Evolutionary conservation across 2,888 invertebrate species (phyloP), one percentile per base, ranked within the genome.

Genomic region (Rotaria magnacalcarata): DNA sequence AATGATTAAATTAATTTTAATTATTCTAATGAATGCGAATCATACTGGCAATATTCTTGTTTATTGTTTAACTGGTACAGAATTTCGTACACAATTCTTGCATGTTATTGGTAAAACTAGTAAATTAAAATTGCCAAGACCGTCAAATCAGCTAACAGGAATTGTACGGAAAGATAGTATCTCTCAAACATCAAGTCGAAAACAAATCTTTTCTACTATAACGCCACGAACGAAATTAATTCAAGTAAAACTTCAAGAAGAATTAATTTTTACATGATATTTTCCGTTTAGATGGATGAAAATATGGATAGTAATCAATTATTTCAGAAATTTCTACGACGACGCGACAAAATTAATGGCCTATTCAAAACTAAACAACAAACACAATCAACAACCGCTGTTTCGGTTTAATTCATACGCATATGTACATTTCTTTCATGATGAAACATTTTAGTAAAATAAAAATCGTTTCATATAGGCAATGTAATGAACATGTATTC

Each of bases 1-100:
- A 47, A 80, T 80, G 80, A 80, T 80, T 80, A 80, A 80, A 80
- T 80, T 80, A 80, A 1, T 21, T n/a, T 47, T 43, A 47, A 80
- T 80, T 80, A 80, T 80, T 8, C 34, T 80, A n/a, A 80, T 80
- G 80, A 80, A 80, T 80, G 80, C 80, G 11, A 80, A 80, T 80
- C 80, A 80, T 80, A 80, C 80, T 8, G 80, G 80, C 0, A 80
- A 80, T 80, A 80, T 80, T 1, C n/a, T 80, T 5, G 80, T 80
- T n/a, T 80, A 80, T 80, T 80, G 80, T 80, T 80, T 80, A 47
- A 80, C 80, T 10, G 80, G 80, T 21, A 80, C 80, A 24, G 80
- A 80, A 80, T 80, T 80, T 80, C 80, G 80, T n/a, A 80, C 43
- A 47, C 80, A 80, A 47, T 47, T 80, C 24, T n/a, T 80, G 14